Base-by-base conservation (phyloP, 2,797 vertebrate species). In the Pipistrellus pygmaeus region DNA sequence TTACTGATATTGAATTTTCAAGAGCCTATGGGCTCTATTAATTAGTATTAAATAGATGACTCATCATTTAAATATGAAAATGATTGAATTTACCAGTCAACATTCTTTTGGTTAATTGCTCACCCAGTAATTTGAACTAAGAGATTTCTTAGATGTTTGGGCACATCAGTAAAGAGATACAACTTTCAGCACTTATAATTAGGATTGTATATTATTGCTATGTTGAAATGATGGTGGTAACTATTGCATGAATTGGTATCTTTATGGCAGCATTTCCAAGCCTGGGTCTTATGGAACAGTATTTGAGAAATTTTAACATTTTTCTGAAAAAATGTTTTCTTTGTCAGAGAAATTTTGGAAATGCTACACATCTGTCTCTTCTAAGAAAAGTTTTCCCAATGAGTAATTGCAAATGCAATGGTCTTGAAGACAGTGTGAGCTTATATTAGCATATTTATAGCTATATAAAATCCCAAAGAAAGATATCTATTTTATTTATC, bases 301-400 rank as follows among this genome's bases (percentile, higher is more conserved):
- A 25, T 55, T 80, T 78, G 48, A 95, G 18, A 90, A 73, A 87
- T 75, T 48, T 84, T 84, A 80, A 57, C 57, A 57, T 25, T 4
- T 94, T 76, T 83, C 18, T 1, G 77, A 88, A 48, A 69, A 93
- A 73, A 35, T 51, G 18, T 87, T 88, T 90, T 86, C 17, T 92
- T 87, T 94, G 64, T 87, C 30, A 91, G 73, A 84, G 35, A 51
- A 66, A 77, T 84, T 94, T 88, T 81, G 66, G 30, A 46, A 88
- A 57, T 55, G 14, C 13, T 64, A 53, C 2, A 81, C 6, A 75
- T 81, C 21, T 75, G 90, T 85, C 1, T 18, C 51, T 91, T 95
- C 55, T 78, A 15, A 44, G 66, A 84, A 80, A 51, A 71, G 14
- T 7, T 81, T 84, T 75, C 35, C 27, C 25, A 69, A 23, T 21